Percentiles rank a stretch among this genome's conserved stretches.
Evolutionary conservation across 1,140 invertebrate species (phyloP).

Genomic region (Hylaeus anthracinus): DNA sequence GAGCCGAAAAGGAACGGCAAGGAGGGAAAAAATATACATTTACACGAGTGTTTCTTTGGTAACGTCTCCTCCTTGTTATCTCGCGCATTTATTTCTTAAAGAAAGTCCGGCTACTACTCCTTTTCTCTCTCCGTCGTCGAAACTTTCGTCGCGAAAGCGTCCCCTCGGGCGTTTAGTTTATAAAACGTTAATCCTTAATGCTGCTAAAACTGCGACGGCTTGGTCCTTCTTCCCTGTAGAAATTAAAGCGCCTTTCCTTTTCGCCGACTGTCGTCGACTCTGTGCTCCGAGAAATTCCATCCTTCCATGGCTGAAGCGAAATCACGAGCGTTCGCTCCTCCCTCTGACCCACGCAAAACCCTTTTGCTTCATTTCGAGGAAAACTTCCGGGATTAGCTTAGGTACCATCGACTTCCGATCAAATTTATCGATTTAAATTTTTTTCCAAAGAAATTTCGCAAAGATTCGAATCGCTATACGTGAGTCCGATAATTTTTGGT

Average conservation of each 20-base stretch:
- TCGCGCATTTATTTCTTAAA: conserved; percentile 48
- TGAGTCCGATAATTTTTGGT: too few relatives aligned
- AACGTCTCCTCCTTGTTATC: conserved; percentile 42
- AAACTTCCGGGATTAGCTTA: not conserved
- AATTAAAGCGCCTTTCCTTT: conserved; percentile 1
- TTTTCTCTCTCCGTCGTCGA: conserved; percentile 52
- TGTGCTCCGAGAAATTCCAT: conserved; percentile 25
- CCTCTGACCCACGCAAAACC: too few relatives aligned
- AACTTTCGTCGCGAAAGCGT: conserved; percentile 55
- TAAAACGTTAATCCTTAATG: conserved; percentile 67
- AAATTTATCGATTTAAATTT: too few relatives aligned
- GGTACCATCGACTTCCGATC: not conserved
- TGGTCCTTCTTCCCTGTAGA: conserved; percentile 35
- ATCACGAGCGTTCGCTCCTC: not conserved
- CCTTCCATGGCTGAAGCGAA: not conserved
- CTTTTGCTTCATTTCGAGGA: too few relatives aligned
- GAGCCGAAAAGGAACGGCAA: not conserved
- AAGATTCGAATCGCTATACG: too few relatives aligned
- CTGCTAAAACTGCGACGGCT: conserved; percentile 63
- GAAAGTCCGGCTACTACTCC: conserved; percentile 28
- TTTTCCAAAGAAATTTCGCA: too few relatives aligned
- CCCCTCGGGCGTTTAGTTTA: conserved; percentile 56
- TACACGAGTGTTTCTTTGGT: conserved; percentile 50
- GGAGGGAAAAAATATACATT: conserved; percentile 28
- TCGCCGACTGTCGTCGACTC: not conserved